phyloP scores from a whole-genome alignment of 1,140 invertebrate species.

The Mercenaria mercenaria region DNA sequence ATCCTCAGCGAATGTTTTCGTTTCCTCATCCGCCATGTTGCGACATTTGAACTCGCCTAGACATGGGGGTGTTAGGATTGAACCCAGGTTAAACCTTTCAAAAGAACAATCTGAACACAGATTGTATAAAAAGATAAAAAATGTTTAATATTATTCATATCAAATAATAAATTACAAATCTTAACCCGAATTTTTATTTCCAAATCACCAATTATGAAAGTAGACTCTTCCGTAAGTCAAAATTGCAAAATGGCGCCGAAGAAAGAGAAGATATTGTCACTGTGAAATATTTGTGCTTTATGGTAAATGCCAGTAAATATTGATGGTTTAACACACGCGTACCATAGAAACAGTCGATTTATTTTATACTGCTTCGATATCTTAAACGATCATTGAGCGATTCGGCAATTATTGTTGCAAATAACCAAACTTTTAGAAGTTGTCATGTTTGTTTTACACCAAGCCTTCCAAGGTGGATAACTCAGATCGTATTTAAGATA shows the following conservation, averaged over 20 bases:
- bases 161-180: too few species aligned
- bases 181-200: too few species aligned
- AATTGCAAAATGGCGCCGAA: slow-evolving; percentile 60
- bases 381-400: neutral
- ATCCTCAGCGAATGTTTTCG: slow-evolving; percentile 68
- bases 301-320: neutral
- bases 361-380: too few species aligned
- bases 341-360: neutral
- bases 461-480: slow-evolving; percentile 3
- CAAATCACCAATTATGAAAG: neutral
- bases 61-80: slow-evolving; percentile 18
- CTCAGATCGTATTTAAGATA: too few species aligned
- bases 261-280: neutral
- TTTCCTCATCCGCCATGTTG: slow-evolving; percentile 81
- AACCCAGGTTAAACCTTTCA: too few species aligned
- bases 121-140: too few species aligned
- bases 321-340: neutral
- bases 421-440: neutral
- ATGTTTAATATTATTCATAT: too few species aligned
- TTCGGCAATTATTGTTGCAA: neutral
- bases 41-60: slow-evolving; percentile 32
- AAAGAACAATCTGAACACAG: too few species aligned
- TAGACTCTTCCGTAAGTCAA: slow-evolving; percentile 21
- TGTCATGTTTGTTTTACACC: too few species aligned
- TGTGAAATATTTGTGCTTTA: neutral